These are phyloP conservation scores for Habropoda laboriosa DNA, from an alignment of 1,140 invertebrate species.

Conservation along the genomic window DNA sequence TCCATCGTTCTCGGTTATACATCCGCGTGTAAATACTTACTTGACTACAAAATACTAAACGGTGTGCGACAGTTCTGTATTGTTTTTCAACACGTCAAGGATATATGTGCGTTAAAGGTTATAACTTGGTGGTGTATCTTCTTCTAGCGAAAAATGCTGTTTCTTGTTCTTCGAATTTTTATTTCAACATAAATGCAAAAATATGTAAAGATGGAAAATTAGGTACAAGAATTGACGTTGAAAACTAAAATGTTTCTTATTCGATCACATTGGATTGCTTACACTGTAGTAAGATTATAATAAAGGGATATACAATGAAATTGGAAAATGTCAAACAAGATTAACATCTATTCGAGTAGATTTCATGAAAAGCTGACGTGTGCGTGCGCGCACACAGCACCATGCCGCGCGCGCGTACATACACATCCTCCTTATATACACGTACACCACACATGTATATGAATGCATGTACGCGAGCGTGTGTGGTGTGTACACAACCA, in stretches of 20 bases:
- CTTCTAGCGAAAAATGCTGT: background rate
- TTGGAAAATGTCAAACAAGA: slow-evolving; percentile 35
- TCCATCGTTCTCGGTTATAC: background rate
- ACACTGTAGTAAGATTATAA: background rate
- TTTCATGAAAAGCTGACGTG: slow-evolving; percentile 18
- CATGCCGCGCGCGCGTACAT: background rate
- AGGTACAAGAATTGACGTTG: background rate
- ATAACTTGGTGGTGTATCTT: background rate
- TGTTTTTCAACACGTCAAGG: background rate
- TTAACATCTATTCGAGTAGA: slow-evolving; percentile 20
- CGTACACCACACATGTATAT: background rate
- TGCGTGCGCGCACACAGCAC: background rate
- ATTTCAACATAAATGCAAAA: background rate
- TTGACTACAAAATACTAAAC: background rate
- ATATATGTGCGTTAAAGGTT: background rate
- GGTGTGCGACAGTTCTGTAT: background rate
- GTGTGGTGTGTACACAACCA: background rate
- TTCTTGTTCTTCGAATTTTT: background rate
- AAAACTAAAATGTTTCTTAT: background rate
- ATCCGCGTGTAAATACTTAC: too few relatives aligned
- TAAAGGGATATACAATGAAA: background rate
- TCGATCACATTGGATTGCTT: background rate
- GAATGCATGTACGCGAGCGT: background rate
- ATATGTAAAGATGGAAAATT: background rate
- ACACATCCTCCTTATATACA: too few relatives aligned